phyloP scores from a whole-genome alignment of 2,113 vertebrate genomes.

The Asarcornis scutulata region DNA sequence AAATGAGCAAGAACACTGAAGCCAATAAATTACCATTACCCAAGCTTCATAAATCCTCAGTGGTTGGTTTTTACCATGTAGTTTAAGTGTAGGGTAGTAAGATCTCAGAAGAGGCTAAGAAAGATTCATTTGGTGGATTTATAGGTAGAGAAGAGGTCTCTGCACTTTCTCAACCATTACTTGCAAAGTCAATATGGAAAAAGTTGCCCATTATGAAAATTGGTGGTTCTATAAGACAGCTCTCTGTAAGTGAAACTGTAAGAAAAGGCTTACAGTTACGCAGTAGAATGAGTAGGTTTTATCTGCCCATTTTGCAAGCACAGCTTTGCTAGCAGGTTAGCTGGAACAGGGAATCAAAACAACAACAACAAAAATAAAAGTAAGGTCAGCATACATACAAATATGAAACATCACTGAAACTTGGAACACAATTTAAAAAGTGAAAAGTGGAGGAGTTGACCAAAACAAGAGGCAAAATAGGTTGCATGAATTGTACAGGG shows the following conservation, averaged over 20 bases:
- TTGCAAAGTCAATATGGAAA: not conserved
- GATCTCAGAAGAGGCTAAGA: not conserved
- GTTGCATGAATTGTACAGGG: not conserved
- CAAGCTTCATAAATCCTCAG: conserved; percentile 34
- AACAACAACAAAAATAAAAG: not conserved
- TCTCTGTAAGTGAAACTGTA: not conserved
- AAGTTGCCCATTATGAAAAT: not conserved
- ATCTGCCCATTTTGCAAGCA: not conserved
- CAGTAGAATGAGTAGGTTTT: not conserved
- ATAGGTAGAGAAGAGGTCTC: not conserved
- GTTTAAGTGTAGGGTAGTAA: not conserved
- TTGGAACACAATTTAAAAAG: not conserved
- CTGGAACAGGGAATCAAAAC: not conserved
- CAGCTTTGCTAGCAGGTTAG: not conserved
- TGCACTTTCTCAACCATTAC: not conserved
- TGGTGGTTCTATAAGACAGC: not conserved
- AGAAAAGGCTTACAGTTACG: not conserved
- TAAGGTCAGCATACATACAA: not conserved
- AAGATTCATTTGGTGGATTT: conserved; percentile 4
- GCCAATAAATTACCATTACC: conserved; percentile 41
- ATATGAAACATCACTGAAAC: not conserved
- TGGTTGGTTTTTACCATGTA: not conserved
- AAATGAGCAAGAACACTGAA: conserved; percentile 25
- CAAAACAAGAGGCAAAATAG: not conserved
- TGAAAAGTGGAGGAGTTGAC: not conserved